Percentiles rank a stretch among this genome's conserved stretches.
Evolutionary conservation across 2,888 invertebrate genomes (phyloP).

Genomic region (Synanthedon vespiformis): DNA sequence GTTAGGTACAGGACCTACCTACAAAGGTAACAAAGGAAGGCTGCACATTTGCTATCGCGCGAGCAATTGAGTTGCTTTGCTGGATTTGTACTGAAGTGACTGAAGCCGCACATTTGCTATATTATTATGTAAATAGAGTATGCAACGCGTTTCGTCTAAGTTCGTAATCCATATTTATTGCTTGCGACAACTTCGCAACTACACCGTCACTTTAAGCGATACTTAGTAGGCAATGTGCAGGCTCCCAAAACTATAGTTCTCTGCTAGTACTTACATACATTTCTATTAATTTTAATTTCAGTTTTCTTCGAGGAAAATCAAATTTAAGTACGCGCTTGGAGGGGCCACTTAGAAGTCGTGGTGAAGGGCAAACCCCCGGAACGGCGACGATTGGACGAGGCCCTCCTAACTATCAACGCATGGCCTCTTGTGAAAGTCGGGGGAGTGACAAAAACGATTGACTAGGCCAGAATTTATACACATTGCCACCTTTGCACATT

Average conservation of each 20-base stretch:
- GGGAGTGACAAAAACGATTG: conserved; percentile 84
- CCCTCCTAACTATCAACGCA: conserved; percentile 83
- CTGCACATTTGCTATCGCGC: too few species aligned
- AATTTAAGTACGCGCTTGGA: conserved; percentile 65
- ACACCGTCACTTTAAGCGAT: too few species aligned
- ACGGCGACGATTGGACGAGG: conserved; percentile 75
- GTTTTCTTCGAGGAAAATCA: conserved; percentile 92
- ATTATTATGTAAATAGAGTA: too few species aligned
- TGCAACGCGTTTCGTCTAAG: too few species aligned
- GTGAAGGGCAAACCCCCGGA: conserved; percentile 79
- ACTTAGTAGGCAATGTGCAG: too few species aligned
- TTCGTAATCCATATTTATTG: too few species aligned
- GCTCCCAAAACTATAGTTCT: not conserved
- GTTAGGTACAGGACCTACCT: too few species aligned
- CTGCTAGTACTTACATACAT: not conserved
- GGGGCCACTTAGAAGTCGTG: conserved; percentile 55
- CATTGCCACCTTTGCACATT: conserved; percentile 47
- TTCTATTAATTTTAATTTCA: conserved; percentile 33
- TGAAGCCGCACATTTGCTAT: too few species aligned
- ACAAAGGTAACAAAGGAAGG: too few species aligned
- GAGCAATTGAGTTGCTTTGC: too few species aligned
- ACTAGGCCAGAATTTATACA: conserved; percentile 81
- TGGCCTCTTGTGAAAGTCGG: conserved; percentile 88
- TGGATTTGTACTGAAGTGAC: too few species aligned
- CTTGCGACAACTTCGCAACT: too few species aligned